phyloP scores from a whole-genome alignment of 2,113 vertebrate species.

The Corythoichthys intestinalis region DNA sequence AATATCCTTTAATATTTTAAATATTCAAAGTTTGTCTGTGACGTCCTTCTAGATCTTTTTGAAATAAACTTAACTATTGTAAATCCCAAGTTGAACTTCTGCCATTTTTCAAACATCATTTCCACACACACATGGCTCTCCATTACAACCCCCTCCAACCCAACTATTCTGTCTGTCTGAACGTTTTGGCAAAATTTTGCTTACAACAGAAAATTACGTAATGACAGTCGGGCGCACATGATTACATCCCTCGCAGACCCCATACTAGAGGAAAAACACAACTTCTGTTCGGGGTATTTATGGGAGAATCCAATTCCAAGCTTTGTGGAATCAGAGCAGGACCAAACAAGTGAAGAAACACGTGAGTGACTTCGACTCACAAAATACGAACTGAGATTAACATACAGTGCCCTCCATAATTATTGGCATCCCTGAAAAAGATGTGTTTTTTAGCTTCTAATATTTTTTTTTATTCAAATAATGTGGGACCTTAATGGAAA shows the following conservation, averaged over 20 bases:
- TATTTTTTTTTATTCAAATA: too few species aligned
- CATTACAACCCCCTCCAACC: conserved; percentile 15
- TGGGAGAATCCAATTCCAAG: conserved; percentile 36
- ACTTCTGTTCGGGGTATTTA: conserved; percentile 37
- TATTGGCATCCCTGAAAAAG: too few species aligned
- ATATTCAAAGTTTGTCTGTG: too few species aligned
- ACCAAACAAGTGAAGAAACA: conserved; percentile 21
- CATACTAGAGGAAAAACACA: conserved; percentile 14
- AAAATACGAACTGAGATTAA: conserved; percentile 13
- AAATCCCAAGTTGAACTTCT: neutral
- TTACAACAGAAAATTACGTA: conserved; percentile 23
- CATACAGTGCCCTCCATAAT: too few species aligned
- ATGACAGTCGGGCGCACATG: conserved; percentile 22
- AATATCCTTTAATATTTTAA: too few species aligned
- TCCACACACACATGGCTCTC: neutral
- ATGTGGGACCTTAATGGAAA: too few species aligned
- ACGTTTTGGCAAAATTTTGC: conserved; percentile 11
- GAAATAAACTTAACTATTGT: too few species aligned
- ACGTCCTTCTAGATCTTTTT: too few species aligned
- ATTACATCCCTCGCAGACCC: conserved; percentile 23
- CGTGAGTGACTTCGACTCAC: neutral
- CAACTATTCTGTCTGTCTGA: conserved; percentile 3
- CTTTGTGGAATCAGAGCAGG: conserved; percentile 27
- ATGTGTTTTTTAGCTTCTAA: too few species aligned
- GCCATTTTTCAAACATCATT: neutral